Percentiles rank a stretch among this genome's conserved stretches.
phyloP scores from a whole-genome alignment of 2,888 invertebrate genomes.

The Monochamus alternatus region DNA sequence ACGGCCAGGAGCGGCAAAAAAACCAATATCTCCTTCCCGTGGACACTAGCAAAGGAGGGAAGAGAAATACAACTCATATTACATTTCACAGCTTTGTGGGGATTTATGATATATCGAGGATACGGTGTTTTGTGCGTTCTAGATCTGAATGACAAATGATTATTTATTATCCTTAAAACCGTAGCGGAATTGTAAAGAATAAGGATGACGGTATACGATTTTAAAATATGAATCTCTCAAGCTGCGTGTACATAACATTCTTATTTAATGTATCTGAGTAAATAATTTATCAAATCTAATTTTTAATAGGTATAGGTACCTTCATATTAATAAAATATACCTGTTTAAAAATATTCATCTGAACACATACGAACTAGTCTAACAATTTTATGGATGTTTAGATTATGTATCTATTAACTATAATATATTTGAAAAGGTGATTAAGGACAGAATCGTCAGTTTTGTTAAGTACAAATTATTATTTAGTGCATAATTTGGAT shows the following conservation, averaged over 20 bases:
- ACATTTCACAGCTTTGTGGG: slow-evolving; percentile 68
- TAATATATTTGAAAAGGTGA: no score
- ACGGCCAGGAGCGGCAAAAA: slow-evolving; percentile 64
- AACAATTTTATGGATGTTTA: no score
- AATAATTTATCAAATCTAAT: no score
- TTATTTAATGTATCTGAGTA: background rate
- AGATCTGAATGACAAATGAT: slow-evolving; percentile 65
- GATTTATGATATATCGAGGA: slow-evolving; percentile 65
- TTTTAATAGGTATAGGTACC: no score
- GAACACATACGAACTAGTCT: no score
- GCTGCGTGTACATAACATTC: background rate
- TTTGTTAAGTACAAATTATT: no score
- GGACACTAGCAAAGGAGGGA: slow-evolving; percentile 63
- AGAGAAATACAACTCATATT: slow-evolving; percentile 68
- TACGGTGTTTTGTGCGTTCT: slow-evolving; percentile 64
- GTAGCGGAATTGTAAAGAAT: slow-evolving; percentile 55
- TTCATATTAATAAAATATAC: no score
- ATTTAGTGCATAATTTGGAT: no score
- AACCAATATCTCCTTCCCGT: slow-evolving; percentile 66
- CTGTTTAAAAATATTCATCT: no score
- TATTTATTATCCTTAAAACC: slow-evolving; percentile 62
- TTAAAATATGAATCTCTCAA: background rate
- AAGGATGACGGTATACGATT: slow-evolving; percentile 46
- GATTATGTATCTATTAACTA: no score
- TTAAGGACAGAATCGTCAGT: no score